Percentiles rank a stretch among this genome's conserved stretches.
These are phyloP conservation scores for Scyliorhinus canicula DNA, from an alignment of 2,797 vertebrate genomes.

Conservation along the genomic window DNA sequence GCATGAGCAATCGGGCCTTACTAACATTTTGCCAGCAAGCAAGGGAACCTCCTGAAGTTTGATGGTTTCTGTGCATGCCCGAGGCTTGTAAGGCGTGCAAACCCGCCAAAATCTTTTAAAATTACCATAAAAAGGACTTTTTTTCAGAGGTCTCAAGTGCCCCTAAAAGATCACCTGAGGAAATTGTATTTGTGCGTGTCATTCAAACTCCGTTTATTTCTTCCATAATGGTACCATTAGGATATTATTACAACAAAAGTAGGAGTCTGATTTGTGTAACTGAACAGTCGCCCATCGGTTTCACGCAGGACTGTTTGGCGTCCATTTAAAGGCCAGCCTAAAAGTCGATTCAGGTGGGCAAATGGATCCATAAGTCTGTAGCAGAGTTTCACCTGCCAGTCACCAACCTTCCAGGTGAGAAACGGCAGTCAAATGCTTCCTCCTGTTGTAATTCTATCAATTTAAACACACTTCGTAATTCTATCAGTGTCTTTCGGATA, in stretches of 20 bases:
- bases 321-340: background rate
- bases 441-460: background rate
- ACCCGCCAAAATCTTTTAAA: background rate
- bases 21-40: too few relatives aligned
- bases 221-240: background rate
- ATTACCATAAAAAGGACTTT: background rate
- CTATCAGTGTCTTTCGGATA: background rate
- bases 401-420: background rate
- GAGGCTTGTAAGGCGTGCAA: too few relatives aligned
- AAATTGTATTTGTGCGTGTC: background rate
- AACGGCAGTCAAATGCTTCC: background rate
- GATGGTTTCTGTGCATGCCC: background rate
- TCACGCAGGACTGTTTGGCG: background rate
- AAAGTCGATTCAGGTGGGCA: background rate
- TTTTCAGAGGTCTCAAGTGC: background rate
- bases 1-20: too few relatives aligned
- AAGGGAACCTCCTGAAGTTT: background rate
- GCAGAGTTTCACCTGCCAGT: background rate
- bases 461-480: background rate
- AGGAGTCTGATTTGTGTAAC: background rate
- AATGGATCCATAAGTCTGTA: background rate
- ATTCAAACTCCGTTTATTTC: background rate
- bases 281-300: background rate
- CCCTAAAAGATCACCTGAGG: background rate
- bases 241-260: background rate